phyloP scores from a whole-genome alignment of 2,113 vertebrate species.

The Uropsilus gracilis region DNA sequence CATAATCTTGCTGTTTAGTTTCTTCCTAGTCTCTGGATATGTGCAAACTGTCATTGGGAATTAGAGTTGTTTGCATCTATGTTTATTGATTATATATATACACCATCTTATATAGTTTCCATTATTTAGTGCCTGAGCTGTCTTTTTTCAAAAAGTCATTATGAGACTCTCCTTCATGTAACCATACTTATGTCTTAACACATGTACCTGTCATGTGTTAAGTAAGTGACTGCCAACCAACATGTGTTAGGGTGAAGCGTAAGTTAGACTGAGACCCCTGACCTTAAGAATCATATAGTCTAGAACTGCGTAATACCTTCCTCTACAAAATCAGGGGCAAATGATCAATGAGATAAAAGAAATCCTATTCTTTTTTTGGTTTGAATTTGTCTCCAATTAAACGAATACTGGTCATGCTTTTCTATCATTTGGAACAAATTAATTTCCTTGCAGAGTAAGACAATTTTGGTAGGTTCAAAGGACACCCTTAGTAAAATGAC shows the following conservation, averaged over 20 bases:
- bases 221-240: neutral
- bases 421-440: constrained; percentile 22
- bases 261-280: neutral
- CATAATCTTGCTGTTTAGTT: neutral
- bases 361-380: constrained; percentile 26
- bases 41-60: neutral
- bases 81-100: neutral
- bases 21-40: neutral
- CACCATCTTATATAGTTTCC: neutral
- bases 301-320: neutral
- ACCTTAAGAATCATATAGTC: neutral
- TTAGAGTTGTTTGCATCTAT: constrained; percentile 18
- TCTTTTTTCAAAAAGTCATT: constrained; percentile 2
- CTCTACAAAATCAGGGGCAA: constrained; percentile 20
- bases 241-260: neutral
- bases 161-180: neutral
- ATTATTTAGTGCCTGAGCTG: neutral
- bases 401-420: neutral
- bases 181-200: neutral
- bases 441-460: constrained; percentile 14
- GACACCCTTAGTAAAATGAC: neutral
- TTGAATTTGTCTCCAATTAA: constrained; percentile 21
- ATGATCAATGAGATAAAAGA: neutral
- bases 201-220: too few relatives aligned
- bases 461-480: neutral